Conservation (phyloP, 1,140 invertebrate species). For the Anastatus disparis region DNA sequence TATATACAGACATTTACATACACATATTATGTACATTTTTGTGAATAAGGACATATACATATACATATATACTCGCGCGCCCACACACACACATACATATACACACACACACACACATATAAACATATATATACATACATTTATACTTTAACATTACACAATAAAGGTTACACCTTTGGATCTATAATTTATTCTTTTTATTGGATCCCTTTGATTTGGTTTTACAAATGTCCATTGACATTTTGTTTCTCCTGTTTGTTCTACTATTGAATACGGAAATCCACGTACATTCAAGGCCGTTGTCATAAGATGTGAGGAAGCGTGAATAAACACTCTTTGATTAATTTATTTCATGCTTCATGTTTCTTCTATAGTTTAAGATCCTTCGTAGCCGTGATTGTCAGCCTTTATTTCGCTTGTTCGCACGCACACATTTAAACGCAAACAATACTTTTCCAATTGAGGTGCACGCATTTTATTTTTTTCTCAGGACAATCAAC, state of each 20-base stretch:
- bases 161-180: too few species aligned
- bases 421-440: neutral
- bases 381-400: conserved; percentile 33
- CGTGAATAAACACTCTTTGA: neutral
- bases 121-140: conserved; percentile 18
- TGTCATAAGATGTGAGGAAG: conserved; percentile 7
- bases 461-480: neutral
- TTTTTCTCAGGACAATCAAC: neutral
- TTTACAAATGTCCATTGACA: neutral
- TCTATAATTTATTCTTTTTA: too few species aligned
- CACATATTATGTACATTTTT: too few species aligned
- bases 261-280: neutral
- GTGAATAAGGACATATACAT: too few species aligned
- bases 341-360: too few species aligned
- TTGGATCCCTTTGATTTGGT: neutral
- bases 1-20: conserved; percentile 7
- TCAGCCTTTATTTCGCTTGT: conserved; percentile 20
- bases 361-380: conserved; percentile 12
- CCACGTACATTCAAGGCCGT: neutral
- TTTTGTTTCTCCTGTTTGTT: neutral
- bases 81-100: neutral
- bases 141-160: neutral
- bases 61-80: neutral
- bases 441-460: neutral
- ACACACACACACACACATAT: conserved; percentile 2